A percentile compares a stretch with the other conserved stretches of the same genome.
Conservation (phyloP, 2,888 invertebrate genomes). For the Cremastinae sp. region DNA sequence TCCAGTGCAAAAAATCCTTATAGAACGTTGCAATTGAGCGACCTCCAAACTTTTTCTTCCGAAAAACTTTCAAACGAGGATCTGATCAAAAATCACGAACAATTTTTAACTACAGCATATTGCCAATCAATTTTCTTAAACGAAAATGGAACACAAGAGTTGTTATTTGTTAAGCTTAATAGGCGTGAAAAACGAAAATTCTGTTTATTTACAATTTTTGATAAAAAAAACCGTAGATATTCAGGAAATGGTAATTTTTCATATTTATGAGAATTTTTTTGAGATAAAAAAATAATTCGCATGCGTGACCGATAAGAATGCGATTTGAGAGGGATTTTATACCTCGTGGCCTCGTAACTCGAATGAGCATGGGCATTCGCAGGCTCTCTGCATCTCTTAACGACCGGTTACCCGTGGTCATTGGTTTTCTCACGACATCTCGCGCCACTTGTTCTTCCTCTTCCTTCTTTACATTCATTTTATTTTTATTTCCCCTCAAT, state of each 20-base stretch:
- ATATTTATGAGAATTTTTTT: conserved; percentile 14
- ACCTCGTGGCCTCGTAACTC: conserved; percentile 51
- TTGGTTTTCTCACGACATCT: conserved; percentile 73
- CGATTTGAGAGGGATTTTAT: conserved; percentile 55
- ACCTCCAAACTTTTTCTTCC: conserved; percentile 26
- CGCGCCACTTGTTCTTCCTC: conserved; percentile 55
- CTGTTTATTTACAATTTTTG: no score
- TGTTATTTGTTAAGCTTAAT: no score
- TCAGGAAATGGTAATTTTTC: no score
- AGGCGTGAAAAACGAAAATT: no score
- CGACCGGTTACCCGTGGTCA: conserved; percentile 70
- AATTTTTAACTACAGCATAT: neutral
- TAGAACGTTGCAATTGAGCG: neutral
- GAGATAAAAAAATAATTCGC: conserved; percentile 64
- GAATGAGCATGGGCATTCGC: conserved; percentile 39
- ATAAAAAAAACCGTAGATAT: neutral
- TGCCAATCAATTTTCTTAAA: no score
- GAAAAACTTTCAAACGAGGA: conserved; percentile 5
- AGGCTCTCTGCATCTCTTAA: conserved; percentile 61
- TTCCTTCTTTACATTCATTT: conserved; percentile 47
- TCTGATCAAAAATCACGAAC: neutral
- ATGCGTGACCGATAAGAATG: conserved; percentile 72
- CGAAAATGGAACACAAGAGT: no score
- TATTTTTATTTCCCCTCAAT: neutral
- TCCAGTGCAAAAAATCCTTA: neutral